Evolutionary conservation across 2,888 invertebrate species (phyloP).

Genomic region (Thalpophila matura): DNA sequence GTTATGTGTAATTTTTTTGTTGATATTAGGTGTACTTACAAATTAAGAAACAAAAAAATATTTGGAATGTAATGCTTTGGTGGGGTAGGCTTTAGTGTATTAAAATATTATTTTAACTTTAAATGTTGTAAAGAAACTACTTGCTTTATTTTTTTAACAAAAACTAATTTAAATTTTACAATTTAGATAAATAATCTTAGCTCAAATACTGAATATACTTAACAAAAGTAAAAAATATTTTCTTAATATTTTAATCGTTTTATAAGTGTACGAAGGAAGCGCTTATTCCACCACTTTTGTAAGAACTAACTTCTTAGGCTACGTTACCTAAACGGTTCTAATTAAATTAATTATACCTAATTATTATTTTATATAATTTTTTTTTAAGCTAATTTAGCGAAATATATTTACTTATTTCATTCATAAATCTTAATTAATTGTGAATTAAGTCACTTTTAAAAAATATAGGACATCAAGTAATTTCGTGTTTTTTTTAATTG

Average conservation of each 20-base stretch:
- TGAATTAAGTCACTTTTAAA: constrained; percentile 4
- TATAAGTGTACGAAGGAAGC: too few relatives aligned
- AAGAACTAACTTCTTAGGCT: constrained; percentile 1
- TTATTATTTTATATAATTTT: constrained; percentile 24
- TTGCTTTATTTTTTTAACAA: neutral
- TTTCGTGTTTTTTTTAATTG: constrained; percentile 32
- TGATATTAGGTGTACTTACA: neutral
- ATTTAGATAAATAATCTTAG: neutral
- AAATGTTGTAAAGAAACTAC: neutral
- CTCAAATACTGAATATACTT: neutral
- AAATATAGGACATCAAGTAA: neutral
- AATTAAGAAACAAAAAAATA: neutral
- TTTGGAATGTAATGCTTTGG: too few relatives aligned
- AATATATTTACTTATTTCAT: constrained; percentile 14
- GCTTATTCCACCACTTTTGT: neutral
- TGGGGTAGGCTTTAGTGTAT: neutral
- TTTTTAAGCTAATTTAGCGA: constrained; percentile 18
- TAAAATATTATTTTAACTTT: neutral
- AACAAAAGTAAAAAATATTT: too few relatives aligned
- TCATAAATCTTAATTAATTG: constrained; percentile 3
- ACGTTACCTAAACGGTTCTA: constrained; percentile 3
- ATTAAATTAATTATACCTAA: constrained; percentile 36
- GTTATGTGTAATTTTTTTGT: neutral
- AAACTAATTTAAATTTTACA: neutral
- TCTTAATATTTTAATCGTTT: too few relatives aligned